Conservation (phyloP, 2,113 vertebrate genomes). For the Rhineura floridana region DNA sequence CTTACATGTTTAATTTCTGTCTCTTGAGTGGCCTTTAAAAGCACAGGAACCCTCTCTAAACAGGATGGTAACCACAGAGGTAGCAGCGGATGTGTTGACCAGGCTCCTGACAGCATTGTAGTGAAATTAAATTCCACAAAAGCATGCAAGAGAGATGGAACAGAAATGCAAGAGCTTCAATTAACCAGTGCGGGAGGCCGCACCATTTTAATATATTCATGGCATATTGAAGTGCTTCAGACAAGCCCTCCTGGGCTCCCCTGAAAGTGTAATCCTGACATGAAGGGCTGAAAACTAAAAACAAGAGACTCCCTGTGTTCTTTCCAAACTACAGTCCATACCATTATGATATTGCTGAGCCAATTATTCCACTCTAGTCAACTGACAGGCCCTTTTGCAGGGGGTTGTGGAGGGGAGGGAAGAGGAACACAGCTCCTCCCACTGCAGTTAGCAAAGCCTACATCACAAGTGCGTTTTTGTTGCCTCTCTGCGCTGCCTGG, state of each 20-base stretch:
- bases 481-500: slow-evolving; percentile 14
- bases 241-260: background rate
- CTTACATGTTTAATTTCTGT: background rate
- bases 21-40: background rate
- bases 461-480: background rate
- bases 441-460: slow-evolving; percentile 11
- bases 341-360: background rate
- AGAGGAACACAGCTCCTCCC: background rate
- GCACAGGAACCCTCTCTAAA: background rate
- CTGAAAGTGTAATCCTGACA: background rate
- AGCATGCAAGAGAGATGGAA: background rate
- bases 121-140: background rate
- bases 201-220: background rate
- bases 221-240: background rate
- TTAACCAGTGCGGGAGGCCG: background rate
- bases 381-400: background rate
- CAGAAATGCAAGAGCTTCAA: background rate
- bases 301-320: background rate
- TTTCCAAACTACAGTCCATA: background rate
- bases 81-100: background rate
- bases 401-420: background rate
- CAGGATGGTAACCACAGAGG: background rate
- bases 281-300: background rate
- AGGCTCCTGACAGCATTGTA: background rate
- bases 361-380: background rate